Evolutionary conservation across 1,140 invertebrate genomes (phyloP), one percentile per base, ranked within the genome.

Genomic region (Camponotus floridanus): DNA sequence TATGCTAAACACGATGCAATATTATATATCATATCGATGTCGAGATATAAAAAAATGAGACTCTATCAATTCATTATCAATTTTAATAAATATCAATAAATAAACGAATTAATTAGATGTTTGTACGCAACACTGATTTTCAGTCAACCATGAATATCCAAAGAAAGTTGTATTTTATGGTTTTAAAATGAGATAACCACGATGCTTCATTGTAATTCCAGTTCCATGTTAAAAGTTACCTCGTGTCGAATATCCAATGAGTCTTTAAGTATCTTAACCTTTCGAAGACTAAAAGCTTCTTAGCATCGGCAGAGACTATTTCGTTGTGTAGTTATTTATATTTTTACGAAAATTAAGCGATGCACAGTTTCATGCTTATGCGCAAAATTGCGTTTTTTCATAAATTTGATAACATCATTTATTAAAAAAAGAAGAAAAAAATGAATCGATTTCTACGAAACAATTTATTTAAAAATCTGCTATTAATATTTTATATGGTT

Each of bases 171-270:
- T 45, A 81, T 36, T 71, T 81, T 45, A n/a, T 51, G 78, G 78
- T 57, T 81, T 59, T 81, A 61, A 68, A 68, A 74, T 74, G 21
- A 57, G 26, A 73, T 67, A 36, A 62, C 68, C 55, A 59, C 79
- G 55, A 13, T 55, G 55, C 68, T 31, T 83, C 68, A 83, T 83
- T 83, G 68, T 83, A 83, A 83, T 83, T 83, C 68, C 68, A 83
- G 57, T 39, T 7, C 13, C 26, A 59, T 13, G 67, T 83, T 61
- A 55, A 7, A 81, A 83, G 79, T 83, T 83, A 83, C 39, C 39
- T 57, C 39, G 39, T 73, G 68, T 83, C 79, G 68, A 73, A 83
- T 83, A 83, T 73, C 68, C 79, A 73, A 83, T 83, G 68, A 74
- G 79, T 59, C 55, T 73, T 83, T 83, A 83, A 83, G 68, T 55